Conservation (phyloP, 2,888 invertebrate genomes). For the Lepidochitona cinerea region DNA sequence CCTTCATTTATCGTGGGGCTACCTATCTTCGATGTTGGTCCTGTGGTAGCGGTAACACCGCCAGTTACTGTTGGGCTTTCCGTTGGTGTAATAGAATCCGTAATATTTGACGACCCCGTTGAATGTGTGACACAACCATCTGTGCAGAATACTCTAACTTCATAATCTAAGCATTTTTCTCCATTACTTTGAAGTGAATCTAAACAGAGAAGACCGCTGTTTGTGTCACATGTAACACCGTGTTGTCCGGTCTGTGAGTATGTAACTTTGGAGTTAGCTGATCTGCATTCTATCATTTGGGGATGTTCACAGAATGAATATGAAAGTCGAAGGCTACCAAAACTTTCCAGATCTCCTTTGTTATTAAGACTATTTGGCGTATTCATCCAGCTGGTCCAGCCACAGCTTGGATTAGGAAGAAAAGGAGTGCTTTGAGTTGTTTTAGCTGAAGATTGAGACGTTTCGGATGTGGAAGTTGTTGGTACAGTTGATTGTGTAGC, state of each 20-base stretch:
- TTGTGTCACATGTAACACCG: slow-evolving; percentile 29
- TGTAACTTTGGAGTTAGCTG: slow-evolving; percentile 26
- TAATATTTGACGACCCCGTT: slow-evolving; percentile 12
- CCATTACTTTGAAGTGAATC: slow-evolving; percentile 17
- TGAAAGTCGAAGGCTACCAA: slow-evolving; percentile 23
- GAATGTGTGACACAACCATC: background rate
- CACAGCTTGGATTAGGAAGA: slow-evolving; percentile 39
- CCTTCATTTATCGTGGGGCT: background rate
- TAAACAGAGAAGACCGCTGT: slow-evolving; percentile 30
- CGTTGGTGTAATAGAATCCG: slow-evolving; percentile 5
- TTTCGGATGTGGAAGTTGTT: too few relatives aligned
- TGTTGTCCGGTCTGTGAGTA: slow-evolving; percentile 14
- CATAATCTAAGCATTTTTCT: slow-evolving; percentile 32
- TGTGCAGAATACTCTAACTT: slow-evolving; percentile 31
- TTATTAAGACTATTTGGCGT: slow-evolving; percentile 31
- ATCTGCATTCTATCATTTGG: slow-evolving; percentile 29
- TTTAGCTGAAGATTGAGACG: background rate
- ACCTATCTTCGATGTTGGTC: background rate
- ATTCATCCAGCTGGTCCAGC: slow-evolving; percentile 66
- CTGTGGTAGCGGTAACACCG: background rate
- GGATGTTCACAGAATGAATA: slow-evolving; percentile 39
- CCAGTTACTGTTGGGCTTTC: background rate
- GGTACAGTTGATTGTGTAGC: too few relatives aligned
- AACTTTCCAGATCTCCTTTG: slow-evolving; percentile 50
- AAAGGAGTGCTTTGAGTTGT: slow-evolving; percentile 20